Base-by-base conservation (phyloP, 2,888 invertebrate species). In the Tachystola acroxantha region DNA sequence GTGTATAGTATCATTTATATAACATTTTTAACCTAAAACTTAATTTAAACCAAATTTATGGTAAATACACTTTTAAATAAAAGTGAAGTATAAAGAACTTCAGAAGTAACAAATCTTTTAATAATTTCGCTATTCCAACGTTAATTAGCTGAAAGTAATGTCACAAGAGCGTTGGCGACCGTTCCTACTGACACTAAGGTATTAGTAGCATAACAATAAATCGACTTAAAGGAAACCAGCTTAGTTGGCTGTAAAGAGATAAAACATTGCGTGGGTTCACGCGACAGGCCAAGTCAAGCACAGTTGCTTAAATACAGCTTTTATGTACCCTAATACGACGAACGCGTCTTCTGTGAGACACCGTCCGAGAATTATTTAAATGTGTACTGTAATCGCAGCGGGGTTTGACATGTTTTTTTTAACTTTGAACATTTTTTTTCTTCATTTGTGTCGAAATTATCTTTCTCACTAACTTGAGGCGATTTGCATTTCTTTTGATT, bases 191-290 rank as follows among this genome's bases (percentile, higher is more conserved):
- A 62, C 59, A 57, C 58, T 55, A 52, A 63, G 63, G 61, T 75
- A 65, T 73, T 69, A 73, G 82, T 84, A 80, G 81, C 81, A 64
- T 68, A 63, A 79, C 75, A 74, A 82, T 81, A 82, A 81, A 80
- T 76, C 59, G 65, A 71, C 64, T 68, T 68, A 77, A 70, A 76
- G 73, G 72, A 67, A 78, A 76, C 77, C 70, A 72, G 77, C 73
- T 74, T 62, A 67, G 72, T 66, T 54, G 57, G 57, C 66, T 72
- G 72, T 74, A 67, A 71, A 73, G 71, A 78, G 79, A 85, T 80
- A 84, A 77, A 78, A 64, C 61, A 62, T 54, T 68, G 85, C 82
- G 86, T 84, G 84, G 85, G 85, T 54, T 53, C 40, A 49, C 53
- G 57, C 59, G 62, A 65, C 70, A 61, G 54, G 58, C 53, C 52